phyloP scores from a whole-genome alignment of 2,888 invertebrate genomes.

The Hirtodrosophila duncani region DNA sequence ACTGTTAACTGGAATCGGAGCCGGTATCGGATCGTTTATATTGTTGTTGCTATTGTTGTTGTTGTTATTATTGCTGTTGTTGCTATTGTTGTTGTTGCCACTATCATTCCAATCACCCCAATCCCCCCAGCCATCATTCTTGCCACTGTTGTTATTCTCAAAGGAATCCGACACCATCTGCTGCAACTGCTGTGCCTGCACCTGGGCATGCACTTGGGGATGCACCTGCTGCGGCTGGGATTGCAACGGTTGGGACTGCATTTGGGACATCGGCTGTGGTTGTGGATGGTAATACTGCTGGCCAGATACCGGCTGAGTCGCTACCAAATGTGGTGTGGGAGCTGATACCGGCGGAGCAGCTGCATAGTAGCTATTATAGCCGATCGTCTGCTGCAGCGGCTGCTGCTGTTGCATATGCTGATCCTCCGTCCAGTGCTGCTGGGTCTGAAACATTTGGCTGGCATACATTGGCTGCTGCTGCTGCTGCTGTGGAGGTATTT shows the following conservation, averaged over 20 bases:
- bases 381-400: conserved; percentile 29
- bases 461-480: conserved; percentile 40
- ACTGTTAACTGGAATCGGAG: conserved; percentile 67
- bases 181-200: conserved; percentile 25
- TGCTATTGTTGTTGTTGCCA: conserved; percentile 46
- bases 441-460: conserved; percentile 51
- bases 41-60: conserved; percentile 25
- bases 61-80: conserved; percentile 26
- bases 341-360: conserved; percentile 5
- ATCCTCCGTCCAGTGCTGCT: conserved; percentile 26
- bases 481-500: conserved; percentile 15
- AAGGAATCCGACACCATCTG: conserved; percentile 33
- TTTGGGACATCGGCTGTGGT: conserved; percentile 10
- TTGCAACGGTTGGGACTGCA: conserved; percentile 6
- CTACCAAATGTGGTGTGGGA: too few species aligned
- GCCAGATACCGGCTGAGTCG: conserved; percentile 1
- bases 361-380: conserved; percentile 52
- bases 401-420: conserved; percentile 31
- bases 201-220: neutral
- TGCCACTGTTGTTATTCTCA: conserved; percentile 52
- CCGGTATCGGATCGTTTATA: conserved; percentile 17
- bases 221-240: conserved; percentile 9
- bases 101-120: conserved; percentile 76
- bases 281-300: conserved; percentile 14
- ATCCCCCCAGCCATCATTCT: conserved; percentile 75